These are phyloP conservation scores for Dicentrarchus labrax DNA, from an alignment of 2,113 vertebrate genomes.

Conservation along the genomic window DNA sequence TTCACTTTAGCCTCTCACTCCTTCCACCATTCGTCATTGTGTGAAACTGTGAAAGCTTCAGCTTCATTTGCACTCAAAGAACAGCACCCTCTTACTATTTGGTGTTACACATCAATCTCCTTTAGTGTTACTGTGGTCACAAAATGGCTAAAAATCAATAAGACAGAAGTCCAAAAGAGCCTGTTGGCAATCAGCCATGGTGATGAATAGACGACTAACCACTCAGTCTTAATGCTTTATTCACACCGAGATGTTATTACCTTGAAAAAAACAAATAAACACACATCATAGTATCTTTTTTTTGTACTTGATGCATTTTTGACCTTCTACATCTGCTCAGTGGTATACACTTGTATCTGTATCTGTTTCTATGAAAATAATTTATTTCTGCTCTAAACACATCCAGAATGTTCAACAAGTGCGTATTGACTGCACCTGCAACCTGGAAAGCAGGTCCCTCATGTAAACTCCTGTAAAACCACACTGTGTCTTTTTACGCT, in stretches of 20 bases:
- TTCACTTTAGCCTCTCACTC: not conserved
- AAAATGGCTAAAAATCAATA: conserved; percentile 67
- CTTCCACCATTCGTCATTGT: conserved; percentile 21
- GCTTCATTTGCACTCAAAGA: conserved; percentile 58
- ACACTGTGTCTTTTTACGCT: too few species aligned
- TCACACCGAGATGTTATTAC: conserved; percentile 19
- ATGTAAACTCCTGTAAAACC: too few species aligned
- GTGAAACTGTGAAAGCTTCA: conserved; percentile 46
- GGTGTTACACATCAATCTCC: conserved; percentile 59
- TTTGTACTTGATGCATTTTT: conserved; percentile 8
- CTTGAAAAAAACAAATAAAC: conserved; percentile 8
- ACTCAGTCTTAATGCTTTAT: conserved; percentile 32
- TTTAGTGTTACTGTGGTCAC: conserved; percentile 63
- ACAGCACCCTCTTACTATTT: conserved; percentile 47
- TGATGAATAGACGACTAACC: conserved; percentile 55
- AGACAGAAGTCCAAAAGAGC: conserved; percentile 54
- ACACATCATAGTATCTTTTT: not conserved
- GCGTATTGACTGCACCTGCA: too few species aligned
- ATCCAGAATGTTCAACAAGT: not conserved
- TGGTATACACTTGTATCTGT: not conserved
- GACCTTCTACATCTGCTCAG: not conserved
- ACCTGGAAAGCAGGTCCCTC: too few species aligned
- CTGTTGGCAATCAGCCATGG: conserved; percentile 56
- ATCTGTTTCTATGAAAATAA: not conserved
- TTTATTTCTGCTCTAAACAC: not conserved